Base-by-base conservation (phyloP, 2,797 vertebrate species). In the Cyclura pinguis region DNA sequence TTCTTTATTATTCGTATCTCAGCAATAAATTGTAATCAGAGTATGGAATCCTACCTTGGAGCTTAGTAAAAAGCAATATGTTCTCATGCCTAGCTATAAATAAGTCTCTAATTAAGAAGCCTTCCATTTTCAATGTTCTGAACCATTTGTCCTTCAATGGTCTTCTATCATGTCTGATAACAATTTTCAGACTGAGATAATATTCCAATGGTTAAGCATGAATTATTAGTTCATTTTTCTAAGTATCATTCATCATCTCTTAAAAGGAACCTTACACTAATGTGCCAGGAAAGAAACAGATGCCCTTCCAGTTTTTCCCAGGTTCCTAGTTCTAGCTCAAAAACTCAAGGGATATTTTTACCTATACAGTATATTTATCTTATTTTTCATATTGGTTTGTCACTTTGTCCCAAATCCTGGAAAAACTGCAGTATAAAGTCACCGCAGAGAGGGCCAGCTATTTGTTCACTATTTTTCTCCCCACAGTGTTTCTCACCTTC, bases 141-240 rank as follows among this genome's bases (percentile, higher is more conserved):
- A 95, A 92, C 85, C 80, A 80, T 89, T 88, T 91, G 84, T 94
- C 90, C 90, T 95, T 95, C 92, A 94, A 93, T 90, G 90, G 82
- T 42, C 80, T 89, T 91, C 89, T 38, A 78, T 86, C 94, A 94
- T 93, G 93, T 94, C 94, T 95, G 93, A 89, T 86, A 59, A 64
- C 72, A 92, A 93, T 95, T 95, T 78, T 85, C 20, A 91, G 90
- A 85, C 67, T 91, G 6, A 67, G 27, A 67, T 27, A 29, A 14
- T 67, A 69, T 69, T 67, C 82, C 59, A 42, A 6, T 29, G 24
- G 22, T 64, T 38, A 13, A 27, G 13, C 42, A 38, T 29, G 38
- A 67, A 67, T 64, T 84, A 84, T 84, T 84, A 13, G n/a, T 27
- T 62, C 22, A 83, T 83, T 84, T 80, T 82, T 82, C 82, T 67